Percentiles rank a stretch among this genome's conserved stretches.
Evolutionary conservation across 2,797 vertebrate species (phyloP).

Genomic region (Peromyscus aztecus): DNA sequence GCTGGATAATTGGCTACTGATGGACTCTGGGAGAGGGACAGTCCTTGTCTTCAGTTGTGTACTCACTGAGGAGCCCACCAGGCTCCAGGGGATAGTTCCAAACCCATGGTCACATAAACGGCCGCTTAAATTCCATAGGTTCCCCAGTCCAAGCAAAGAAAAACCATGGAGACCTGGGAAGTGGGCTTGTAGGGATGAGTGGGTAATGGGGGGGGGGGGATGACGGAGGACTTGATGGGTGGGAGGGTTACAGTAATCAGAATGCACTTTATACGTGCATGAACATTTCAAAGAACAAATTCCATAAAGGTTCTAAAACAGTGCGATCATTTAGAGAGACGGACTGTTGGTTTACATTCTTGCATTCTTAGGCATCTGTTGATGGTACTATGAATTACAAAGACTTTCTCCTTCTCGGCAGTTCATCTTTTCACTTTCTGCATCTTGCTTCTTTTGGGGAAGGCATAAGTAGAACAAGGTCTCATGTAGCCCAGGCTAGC

Average conservation of each 20-base stretch:
- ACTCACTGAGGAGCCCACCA: not conserved
- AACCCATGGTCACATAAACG: not conserved
- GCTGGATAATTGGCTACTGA: not conserved
- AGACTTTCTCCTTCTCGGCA: not conserved
- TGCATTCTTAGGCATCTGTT: not conserved
- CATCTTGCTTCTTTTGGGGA: not conserved
- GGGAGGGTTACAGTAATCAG: not conserved
- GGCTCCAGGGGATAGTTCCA: not conserved
- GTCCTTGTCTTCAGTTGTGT: not conserved
- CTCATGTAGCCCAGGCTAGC: not conserved
- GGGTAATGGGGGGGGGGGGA: not conserved
- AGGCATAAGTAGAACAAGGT: not conserved
- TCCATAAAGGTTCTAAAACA: not conserved
- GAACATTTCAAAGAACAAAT: too few relatives aligned
- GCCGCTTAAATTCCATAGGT: not conserved
- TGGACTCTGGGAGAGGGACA: not conserved
- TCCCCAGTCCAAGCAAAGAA: not conserved
- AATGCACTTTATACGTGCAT: too few relatives aligned
- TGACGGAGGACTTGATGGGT: too few relatives aligned
- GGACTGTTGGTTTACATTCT: not conserved
- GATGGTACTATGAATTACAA: not conserved
- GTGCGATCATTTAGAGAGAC: not conserved
- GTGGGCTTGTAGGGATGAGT: not conserved
- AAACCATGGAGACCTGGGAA: not conserved
- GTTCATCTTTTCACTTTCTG: constrained; percentile 33